A percentile compares a stretch with the other conserved stretches of the same genome.
phyloP scores from a whole-genome alignment of 1,140 invertebrate genomes.

The Harpegnathos saltator region DNA sequence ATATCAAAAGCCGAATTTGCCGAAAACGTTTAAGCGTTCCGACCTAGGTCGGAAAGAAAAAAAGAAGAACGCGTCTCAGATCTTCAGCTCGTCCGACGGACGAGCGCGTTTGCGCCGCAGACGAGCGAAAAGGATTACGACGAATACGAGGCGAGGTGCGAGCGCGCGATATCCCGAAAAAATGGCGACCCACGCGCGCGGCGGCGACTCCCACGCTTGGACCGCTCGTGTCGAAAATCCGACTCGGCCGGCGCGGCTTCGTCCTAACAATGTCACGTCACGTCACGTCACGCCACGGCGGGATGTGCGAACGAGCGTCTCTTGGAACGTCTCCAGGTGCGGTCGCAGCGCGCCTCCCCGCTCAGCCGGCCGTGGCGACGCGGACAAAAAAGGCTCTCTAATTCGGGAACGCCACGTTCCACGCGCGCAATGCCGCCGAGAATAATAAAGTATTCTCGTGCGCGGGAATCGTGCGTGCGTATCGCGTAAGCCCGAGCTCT shows the following conservation, averaged over 20 bases:
- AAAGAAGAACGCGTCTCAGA: not conserved
- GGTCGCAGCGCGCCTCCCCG: slow-evolving; percentile 47
- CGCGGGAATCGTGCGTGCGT: not conserved
- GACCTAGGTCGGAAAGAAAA: not conserved
- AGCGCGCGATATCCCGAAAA: slow-evolving; percentile 46
- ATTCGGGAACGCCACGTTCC: slow-evolving; percentile 74
- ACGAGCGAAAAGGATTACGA: not conserved
- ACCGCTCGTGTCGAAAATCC: slow-evolving; percentile 29
- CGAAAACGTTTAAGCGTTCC: not conserved
- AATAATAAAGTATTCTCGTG: slow-evolving; percentile 74
- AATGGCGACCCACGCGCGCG: slow-evolving; percentile 54
- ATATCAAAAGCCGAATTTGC: too few species aligned
- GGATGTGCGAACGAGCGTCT: slow-evolving; percentile 72
- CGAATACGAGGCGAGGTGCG: not conserved
- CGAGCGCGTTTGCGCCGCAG: too few species aligned
- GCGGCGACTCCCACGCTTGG: slow-evolving; percentile 28
- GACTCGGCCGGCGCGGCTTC: not conserved
- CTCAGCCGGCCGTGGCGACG: slow-evolving; percentile 9
- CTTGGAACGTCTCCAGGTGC: slow-evolving; percentile 80
- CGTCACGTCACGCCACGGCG: too few species aligned
- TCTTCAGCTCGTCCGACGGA: not conserved
- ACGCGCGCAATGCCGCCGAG: slow-evolving; percentile 63
- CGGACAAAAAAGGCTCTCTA: slow-evolving; percentile 74
- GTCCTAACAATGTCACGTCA: slow-evolving; percentile 72
- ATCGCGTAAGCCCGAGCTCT: not conserved